phyloP scores from a whole-genome alignment of 2,888 invertebrate genomes.

The Altica lythri region DNA sequence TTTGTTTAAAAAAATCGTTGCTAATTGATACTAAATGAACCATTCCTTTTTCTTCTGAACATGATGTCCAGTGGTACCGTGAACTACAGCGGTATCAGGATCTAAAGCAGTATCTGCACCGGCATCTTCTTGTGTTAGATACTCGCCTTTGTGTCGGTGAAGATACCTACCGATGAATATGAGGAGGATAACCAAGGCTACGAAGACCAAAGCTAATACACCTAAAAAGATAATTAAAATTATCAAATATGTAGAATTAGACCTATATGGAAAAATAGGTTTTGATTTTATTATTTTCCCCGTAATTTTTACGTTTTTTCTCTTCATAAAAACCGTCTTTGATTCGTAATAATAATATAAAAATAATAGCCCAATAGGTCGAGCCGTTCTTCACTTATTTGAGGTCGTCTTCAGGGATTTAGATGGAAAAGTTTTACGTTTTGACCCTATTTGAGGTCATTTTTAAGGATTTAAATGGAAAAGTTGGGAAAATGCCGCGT shows the following conservation, averaged over 20 bases:
- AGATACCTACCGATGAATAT: constrained; percentile 83
- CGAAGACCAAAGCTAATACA: constrained; percentile 78
- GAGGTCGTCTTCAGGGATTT: too few species aligned
- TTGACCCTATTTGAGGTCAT: too few species aligned
- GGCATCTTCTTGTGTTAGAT: constrained; percentile 94
- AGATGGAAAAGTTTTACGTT: too few species aligned
- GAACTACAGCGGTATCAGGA: constrained; percentile 91
- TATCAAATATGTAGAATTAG: too few species aligned
- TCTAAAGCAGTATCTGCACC: constrained; percentile 91
- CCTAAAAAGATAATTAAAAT: constrained; percentile 61
- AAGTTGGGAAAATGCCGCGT: too few species aligned
- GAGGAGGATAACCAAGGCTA: constrained; percentile 78
- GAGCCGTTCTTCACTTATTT: constrained; percentile 84
- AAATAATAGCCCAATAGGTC: constrained; percentile 89
- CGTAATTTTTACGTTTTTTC: constrained; percentile 84
- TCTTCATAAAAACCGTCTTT: constrained; percentile 81
- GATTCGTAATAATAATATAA: constrained; percentile 89
- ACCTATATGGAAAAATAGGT: too few species aligned
- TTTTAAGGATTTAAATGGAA: too few species aligned
- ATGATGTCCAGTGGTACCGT: constrained; percentile 88
- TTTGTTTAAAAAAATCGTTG: constrained; percentile 6
- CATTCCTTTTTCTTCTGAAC: constrained; percentile 92
- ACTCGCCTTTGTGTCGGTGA: constrained; percentile 92
- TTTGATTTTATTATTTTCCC: constrained; percentile 92
- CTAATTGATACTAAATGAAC: constrained; percentile 72